Conservation (phyloP, 2,113 vertebrate species). For the Ceyx margarethae region DNA sequence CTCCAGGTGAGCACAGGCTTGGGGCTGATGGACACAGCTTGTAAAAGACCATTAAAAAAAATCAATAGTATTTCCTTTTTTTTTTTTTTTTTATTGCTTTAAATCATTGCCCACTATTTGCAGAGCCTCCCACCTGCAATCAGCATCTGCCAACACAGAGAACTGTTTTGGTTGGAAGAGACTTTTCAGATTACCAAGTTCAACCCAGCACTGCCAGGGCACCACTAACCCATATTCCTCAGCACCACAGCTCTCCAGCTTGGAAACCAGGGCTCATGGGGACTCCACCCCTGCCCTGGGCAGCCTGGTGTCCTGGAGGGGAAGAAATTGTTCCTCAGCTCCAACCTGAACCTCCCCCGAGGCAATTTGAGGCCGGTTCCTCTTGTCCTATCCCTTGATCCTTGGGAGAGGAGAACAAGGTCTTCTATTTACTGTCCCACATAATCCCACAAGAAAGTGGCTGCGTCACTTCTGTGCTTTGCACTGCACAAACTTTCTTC, state of each 20-base stretch:
- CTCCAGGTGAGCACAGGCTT: background rate
- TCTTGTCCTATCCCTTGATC: background rate
- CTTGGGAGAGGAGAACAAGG: background rate
- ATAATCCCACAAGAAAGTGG: background rate
- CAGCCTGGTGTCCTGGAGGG: background rate
- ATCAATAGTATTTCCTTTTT: rapidly evolving
- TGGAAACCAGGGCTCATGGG: too few relatives aligned
- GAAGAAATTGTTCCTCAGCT: background rate
- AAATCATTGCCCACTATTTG: background rate
- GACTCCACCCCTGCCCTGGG: too few relatives aligned
- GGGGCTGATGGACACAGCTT: rapidly evolving
- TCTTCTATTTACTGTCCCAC: background rate
- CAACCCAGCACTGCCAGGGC: background rate
- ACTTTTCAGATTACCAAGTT: background rate
- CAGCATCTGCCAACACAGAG: background rate
- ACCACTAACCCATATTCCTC: background rate
- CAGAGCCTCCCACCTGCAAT: background rate
- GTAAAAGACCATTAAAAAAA: background rate
- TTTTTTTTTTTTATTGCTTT: background rate
- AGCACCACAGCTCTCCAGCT: too few relatives aligned
- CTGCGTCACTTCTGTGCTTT: background rate
- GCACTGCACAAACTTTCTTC: background rate
- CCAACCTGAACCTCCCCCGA: background rate
- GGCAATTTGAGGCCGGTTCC: background rate
- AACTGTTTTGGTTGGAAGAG: background rate